Base-by-base conservation (phyloP, 2,797 vertebrate species). In the Thalassophryne amazonica region DNA sequence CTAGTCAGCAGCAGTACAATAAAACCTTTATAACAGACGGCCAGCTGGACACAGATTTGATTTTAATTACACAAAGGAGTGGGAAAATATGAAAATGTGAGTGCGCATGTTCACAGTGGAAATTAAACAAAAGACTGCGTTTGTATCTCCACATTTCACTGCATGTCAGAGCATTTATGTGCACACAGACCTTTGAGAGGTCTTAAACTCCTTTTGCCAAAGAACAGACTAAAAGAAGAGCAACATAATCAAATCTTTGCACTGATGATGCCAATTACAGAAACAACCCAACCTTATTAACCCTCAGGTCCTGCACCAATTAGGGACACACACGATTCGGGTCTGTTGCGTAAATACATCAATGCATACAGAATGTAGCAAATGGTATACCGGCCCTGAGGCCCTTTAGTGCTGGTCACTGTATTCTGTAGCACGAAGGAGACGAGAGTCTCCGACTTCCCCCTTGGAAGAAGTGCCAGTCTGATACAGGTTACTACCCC, bases 1-100 rank as follows among this genome's bases (percentile, higher is more conserved):
- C 48, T 52, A 40, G 41, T 78, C 54, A 68, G 58, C 39, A 56
- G 17, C 42, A 49, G 43, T 41, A 87, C 76, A 87, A 83, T 82
- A 59, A 51, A 38, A 45, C 62, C 27, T 70, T 79, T 89, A 57
- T 79, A 36, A 8, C 25, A 19, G 37, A 27, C n/a, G 0, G 7
- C 53, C 49, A 66, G 33, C 65, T 46, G 31, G 32, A 68, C 52
- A 61, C 49, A 21, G 55, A 71, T 42, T 62, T 71, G 20, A 39
- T 69, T 60, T 31, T 23, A 46, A 63, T n/a, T 21, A 49, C 23
- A 50, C 3, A 46, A 25, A 18, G 9, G 48, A 24, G 7, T 35
- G 27, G 11, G 11, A 4, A 33, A 23, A 21, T 41, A 35, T 39
- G 16, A 7, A 12, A 19, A 19, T 29, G 22, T 46, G 19, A 47